Evolutionary conservation across 2,113 vertebrate species (phyloP), one percentile per base, ranked within the genome.

Genomic region (Numenius arquata): DNA sequence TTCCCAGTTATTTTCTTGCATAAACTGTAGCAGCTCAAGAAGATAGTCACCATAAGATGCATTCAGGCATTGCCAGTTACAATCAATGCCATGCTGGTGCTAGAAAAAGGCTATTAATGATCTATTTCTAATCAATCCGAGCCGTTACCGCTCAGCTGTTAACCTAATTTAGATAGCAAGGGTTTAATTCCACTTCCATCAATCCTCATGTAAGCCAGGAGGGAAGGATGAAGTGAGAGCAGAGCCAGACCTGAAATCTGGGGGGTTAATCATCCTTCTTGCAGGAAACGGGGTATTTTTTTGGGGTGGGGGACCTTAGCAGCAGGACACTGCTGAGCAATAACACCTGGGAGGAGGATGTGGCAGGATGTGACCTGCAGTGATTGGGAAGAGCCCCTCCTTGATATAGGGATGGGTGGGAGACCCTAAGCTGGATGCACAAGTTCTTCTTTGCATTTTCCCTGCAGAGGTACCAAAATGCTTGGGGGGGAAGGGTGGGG

Each of bases 1-100:
- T 59, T 88, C 68, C 34, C 52, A 41, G 88, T 86, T 79, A 85
- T 43, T 85, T 94, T 79, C 93, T 95, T 85, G 83, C 78, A 82
- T 86, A 73, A 96, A 76, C 79, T 93, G 81, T 26, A 88, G 36
- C 61, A 62, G 89, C 86, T 86, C 47, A 12, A 71, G 85, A 40
- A 72, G 94, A 62, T 5, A 47, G 59, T 41, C 81, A 43, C 77
- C 58, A 2, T 38, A 41, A 71, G 85, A 92, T 34, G 55, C 1
- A 0, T 40, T 89, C 26, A 16, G 58, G 87, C 23, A 0, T 32
- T 40, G 59, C 36, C 16, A 48, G 43, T 65, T 61, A 10, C 36
- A 80, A 94, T 90, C 75, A 47, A 17, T 73, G 88, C 66, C 77
- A 29, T 29, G 53, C 81, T 85, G 52, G n/a, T 80, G 61, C 63